Evolutionary conservation across 2,797 vertebrate species (phyloP).

Genomic region (Sitta carolinensis): DNA sequence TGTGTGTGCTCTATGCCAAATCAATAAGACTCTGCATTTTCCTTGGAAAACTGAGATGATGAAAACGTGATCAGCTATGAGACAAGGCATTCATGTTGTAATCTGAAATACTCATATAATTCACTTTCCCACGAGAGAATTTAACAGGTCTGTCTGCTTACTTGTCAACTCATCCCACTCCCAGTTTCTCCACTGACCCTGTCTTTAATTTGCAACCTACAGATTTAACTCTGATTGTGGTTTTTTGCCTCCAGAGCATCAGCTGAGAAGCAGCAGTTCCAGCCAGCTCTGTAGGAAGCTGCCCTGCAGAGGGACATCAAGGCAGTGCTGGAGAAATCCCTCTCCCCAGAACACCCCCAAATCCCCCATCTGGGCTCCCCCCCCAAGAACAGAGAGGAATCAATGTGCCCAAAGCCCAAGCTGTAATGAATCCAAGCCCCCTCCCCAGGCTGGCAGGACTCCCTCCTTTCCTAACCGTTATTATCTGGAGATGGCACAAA

Average conservation of each 20-base stretch:
- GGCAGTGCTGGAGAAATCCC: neutral
- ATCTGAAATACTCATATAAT: neutral
- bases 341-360: neutral
- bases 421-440: neutral
- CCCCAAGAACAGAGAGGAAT: neutral
- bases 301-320: neutral
- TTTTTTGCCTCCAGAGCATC: neutral
- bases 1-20: neutral
- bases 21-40: neutral
- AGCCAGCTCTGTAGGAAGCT: neutral
- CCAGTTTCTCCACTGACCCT: neutral
- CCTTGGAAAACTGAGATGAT: neutral
- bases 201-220: neutral
- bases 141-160: neutral
- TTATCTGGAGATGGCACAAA: slow-evolving; percentile 34
- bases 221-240: neutral
- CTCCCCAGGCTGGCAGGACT: neutral
- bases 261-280: neutral
- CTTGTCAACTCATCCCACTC: neutral
- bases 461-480: neutral
- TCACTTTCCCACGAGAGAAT: neutral
- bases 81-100: neutral
- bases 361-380: neutral
- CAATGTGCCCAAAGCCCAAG: neutral
- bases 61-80: neutral